Conservation (phyloP, 2,797 vertebrate species). For the Karalla daura region DNA sequence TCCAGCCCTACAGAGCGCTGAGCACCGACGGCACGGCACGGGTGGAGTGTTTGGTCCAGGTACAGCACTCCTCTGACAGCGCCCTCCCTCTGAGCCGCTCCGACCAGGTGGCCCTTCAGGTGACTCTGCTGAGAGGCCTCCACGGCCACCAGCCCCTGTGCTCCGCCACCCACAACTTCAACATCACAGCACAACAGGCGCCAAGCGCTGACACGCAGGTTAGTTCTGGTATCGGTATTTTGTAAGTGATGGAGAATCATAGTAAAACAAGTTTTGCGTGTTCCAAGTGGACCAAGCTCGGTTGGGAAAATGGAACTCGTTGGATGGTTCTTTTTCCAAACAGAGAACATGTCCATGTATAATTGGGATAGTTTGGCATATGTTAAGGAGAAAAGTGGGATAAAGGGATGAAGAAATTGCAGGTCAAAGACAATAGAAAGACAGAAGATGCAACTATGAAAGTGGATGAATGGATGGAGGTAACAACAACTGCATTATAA, state of each 20-base stretch:
- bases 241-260: no score
- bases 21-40: conserved; percentile 36
- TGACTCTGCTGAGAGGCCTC: conserved; percentile 59
- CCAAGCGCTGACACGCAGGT: neutral
- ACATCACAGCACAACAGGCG: neutral
- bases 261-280: neutral
- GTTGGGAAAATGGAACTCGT: neutral
- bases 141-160: conserved; percentile 38
- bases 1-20: conserved; percentile 54
- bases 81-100: conserved; percentile 11
- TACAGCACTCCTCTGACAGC: neutral
- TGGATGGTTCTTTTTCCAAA: no score
- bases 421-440: no score
- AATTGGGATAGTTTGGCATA: no score
- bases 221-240: neutral
- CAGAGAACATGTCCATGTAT: no score
- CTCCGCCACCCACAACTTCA: conserved; percentile 14
- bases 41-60: conserved; percentile 38
- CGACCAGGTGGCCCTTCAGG: no score
- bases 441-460: no score
- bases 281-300: neutral
- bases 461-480: no score
- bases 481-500: no score
- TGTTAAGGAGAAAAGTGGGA: no score
- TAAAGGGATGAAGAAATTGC: no score